These are phyloP conservation scores for Ptiloglossa arizonensis DNA, from an alignment of 1,140 invertebrate genomes.

Conservation along the genomic window DNA sequence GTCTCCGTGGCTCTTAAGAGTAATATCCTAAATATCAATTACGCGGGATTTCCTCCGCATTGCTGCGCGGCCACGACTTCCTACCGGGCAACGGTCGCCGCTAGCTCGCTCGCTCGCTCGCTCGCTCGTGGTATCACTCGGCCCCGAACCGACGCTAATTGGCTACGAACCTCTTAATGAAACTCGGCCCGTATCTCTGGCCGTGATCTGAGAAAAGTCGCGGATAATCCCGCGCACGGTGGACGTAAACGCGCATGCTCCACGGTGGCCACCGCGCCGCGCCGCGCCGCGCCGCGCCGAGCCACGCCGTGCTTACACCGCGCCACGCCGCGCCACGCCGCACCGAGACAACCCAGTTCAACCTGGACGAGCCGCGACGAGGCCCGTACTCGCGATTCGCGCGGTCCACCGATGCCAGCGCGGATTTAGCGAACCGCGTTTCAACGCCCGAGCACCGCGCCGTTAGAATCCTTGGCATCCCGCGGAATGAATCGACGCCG, in stretches of 20 bases:
- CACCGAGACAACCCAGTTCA: slow-evolving; percentile 37
- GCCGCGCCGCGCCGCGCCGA: no score
- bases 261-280: no score
- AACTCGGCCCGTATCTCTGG: slow-evolving; percentile 17
- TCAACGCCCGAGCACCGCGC: background rate
- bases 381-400: background rate
- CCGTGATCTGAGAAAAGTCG: slow-evolving; percentile 34
- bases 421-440: slow-evolving; percentile 2
- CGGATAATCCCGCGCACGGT: slow-evolving; percentile 21
- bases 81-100: background rate
- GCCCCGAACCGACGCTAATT: slow-evolving; percentile 48
- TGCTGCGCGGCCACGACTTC: slow-evolving; percentile 40
- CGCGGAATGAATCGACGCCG: background rate
- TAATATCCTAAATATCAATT: slow-evolving; percentile 65
- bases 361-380: slow-evolving; percentile 2
- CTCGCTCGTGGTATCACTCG: slow-evolving; percentile 29
- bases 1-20: slow-evolving; percentile 31
- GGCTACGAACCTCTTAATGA: slow-evolving; percentile 45
- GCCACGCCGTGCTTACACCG: no score
- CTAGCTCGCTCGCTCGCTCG: no score
- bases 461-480: slow-evolving; percentile 1
- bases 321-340: background rate
- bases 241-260: slow-evolving; percentile 14
- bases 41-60: slow-evolving; percentile 20
- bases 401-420: background rate